Evolutionary conservation across 2,888 invertebrate genomes (phyloP).

Genomic region (Xiphydria camelus): DNA sequence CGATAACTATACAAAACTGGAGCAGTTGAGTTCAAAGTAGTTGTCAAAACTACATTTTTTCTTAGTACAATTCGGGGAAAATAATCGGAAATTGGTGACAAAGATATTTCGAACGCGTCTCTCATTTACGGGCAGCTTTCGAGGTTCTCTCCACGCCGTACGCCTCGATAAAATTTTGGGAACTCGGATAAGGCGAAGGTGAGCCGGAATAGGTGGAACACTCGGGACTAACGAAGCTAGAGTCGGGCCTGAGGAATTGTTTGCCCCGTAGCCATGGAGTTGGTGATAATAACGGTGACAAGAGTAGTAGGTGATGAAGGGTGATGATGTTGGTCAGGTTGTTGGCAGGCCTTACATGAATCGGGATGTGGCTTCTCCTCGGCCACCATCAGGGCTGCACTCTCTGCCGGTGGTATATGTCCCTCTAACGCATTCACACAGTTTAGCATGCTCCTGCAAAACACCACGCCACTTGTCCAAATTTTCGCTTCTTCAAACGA

Average conservation of each 20-base stretch:
- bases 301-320: conserved; percentile 32
- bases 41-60: no score
- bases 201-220: conserved; percentile 13
- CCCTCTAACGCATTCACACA: conserved; percentile 92
- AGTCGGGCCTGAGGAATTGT: conserved; percentile 45
- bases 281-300: conserved; percentile 39
- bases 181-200: conserved; percentile 6
- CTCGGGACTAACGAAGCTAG: conserved; percentile 25
- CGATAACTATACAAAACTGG: no score
- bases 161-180: conserved; percentile 5
- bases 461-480: conserved; percentile 55
- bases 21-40: no score
- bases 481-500: conserved; percentile 28
- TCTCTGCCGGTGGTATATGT: conserved; percentile 81
- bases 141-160: no score
- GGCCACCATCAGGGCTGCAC: conserved; percentile 75
- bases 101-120: no score
- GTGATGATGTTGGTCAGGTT: conserved; percentile 42
- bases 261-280: conserved; percentile 38
- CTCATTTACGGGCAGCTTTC: no score
- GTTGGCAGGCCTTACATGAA: conserved; percentile 71
- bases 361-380: conserved; percentile 80
- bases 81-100: no score
- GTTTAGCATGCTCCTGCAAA: conserved; percentile 92
- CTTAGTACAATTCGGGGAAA: no score